These are phyloP conservation scores for Leptobrachium leishanense DNA, from an alignment of 2,113 vertebrate species.

Conservation along the genomic window DNA sequence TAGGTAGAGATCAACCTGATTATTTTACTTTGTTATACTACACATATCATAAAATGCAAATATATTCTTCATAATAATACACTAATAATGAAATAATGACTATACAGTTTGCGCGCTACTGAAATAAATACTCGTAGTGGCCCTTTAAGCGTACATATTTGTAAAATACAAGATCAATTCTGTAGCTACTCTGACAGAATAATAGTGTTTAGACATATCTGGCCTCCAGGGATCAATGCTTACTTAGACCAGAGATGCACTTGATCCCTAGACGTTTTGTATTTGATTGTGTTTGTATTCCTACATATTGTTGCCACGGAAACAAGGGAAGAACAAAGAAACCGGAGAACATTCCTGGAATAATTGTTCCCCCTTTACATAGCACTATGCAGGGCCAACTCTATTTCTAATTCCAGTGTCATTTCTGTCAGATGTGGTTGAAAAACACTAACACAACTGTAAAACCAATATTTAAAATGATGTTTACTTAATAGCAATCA, in stretches of 20 bases:
- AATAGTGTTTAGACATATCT: background rate
- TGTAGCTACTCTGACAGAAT: too few species aligned
- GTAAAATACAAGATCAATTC: too few species aligned
- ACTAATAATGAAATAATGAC: too few species aligned
- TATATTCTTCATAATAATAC: too few species aligned
- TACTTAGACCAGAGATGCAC: background rate
- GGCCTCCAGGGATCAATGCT: slow-evolving; percentile 1
- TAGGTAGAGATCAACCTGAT: too few species aligned
- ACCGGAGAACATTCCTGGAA: slow-evolving; percentile 1
- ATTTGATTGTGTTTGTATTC: slow-evolving; percentile 6
- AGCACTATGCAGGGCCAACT: background rate
- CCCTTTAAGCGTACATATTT: too few species aligned
- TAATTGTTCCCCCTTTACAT: background rate
- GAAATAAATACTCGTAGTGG: too few species aligned
- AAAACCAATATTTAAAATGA: too few species aligned
- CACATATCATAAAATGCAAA: too few species aligned
- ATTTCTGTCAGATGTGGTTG: background rate
- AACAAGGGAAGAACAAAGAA: slow-evolving; percentile 2
- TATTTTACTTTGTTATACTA: too few species aligned
- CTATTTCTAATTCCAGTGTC: background rate
- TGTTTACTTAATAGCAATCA: too few species aligned
- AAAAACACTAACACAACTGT: background rate
- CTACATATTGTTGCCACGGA: slow-evolving; percentile 1
- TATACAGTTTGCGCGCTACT: too few species aligned
- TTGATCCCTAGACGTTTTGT: slow-evolving; percentile 5